Evolutionary conservation across 2,888 invertebrate species (phyloP), one percentile per base, ranked within the genome.

Genomic region (Tetrapedia diversipes): DNA sequence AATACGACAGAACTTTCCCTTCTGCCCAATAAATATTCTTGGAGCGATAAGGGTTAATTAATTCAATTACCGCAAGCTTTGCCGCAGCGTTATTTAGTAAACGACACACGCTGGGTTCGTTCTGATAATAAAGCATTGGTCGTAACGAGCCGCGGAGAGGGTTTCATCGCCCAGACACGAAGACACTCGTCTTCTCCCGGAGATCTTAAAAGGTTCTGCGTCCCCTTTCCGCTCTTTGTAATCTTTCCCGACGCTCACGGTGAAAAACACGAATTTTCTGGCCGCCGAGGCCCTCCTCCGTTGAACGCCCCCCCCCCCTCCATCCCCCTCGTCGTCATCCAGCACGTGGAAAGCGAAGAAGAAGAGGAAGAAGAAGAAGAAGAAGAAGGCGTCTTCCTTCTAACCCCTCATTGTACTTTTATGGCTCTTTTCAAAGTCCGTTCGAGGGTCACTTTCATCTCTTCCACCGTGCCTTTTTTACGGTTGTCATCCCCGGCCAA

Each of bases 341-440:
- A 65, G 39, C 65, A 60, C 73, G 64, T 73, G 79, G 79, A 79
- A 73, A 84, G 59, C 73, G 77, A 71, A n/a, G n/a, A n/a, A n/a
- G n/a, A n/a, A n/a, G n/a, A n/a, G n/a, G n/a, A n/a, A n/a, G n/a
- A n/a, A n/a, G n/a, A n/a, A n/a, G n/a, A n/a, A n/a, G n/a, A n/a
- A n/a, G n/a, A n/a, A n/a, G n/a, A n/a, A 75, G 80, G 76, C 80
- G 70, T 59, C 73, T 64, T 68, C 68, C 72, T 70, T 64, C 79
- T 64, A 67, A 78, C 66, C 81, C 80, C 75, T 85, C 79, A 80
- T 81, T 85, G 85, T 85, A 80, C 75, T 85, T 85, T 85, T 85
- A 85, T 80, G 71, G 81, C 45, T 78, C 75, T 75, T 85, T 85
- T 85, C 81, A 75, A 82, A 79, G 70, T 81, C 80, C 75, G 67